Evolutionary conservation across 2,888 invertebrate genomes (phyloP), one percentile per base, ranked within the genome.

Genomic region (Troides oblongomaculatus): DNA sequence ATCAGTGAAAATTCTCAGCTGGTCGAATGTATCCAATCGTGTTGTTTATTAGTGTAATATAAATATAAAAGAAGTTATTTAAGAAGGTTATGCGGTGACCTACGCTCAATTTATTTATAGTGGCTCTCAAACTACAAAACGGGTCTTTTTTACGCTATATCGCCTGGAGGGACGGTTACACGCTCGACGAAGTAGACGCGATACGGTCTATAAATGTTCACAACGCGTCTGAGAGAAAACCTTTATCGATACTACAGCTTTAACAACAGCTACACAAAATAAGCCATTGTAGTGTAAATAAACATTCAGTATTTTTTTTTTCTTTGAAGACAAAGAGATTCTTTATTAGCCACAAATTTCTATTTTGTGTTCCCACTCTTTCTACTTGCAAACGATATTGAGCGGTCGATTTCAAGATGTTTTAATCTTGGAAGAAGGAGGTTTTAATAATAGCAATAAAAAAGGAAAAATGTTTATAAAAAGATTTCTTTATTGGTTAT

Each of bases 151-250:
- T 66, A 59, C 59, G 66, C 66, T 62, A 66, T 63, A 70, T 59
- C 62, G 62, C 66, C 62, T 59, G 58, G 59, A 66, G 56, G 62
- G 64, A 23, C 36, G 57, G 70, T 70, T 70, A 70, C 66, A 66
- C 66, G 70, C 70, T 70, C 70, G 63, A 53, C 39, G 58, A 62
- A 63, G 62, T 70, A 66, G 50, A 66, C 58, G 66, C 43, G 69
- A 66, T 70, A 53, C 59, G 66, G 50, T 70, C 58, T 62, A 66
- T 62, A 63, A 63, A 63, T 23, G 57, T 60, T 25, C 23, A 59
- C 46, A 56, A 56, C 18, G 58, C 17, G 56, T 57, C 12, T 25
- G 57, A 46, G 36, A 53, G 58, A 25, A 36, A 57, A 21, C 61
- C 56, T 64, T 61, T 64, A 57, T 64, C 61, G 64, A 61, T 18